These are phyloP conservation scores for Peromyscus eremicus DNA, from an alignment of 2,797 vertebrate species.

Conservation along the genomic window DNA sequence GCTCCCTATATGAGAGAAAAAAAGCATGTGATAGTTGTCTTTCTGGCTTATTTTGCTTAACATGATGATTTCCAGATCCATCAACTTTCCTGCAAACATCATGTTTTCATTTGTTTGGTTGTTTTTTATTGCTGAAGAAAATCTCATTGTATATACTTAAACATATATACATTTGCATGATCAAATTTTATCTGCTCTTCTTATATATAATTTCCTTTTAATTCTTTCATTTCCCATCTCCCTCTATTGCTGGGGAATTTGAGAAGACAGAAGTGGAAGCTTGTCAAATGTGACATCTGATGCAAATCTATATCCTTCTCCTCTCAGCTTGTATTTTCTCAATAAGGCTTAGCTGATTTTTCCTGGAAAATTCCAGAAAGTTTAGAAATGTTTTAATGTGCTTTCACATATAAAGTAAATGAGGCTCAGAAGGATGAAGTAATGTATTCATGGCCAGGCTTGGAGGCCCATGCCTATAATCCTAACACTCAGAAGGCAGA, in stretches of 20 bases:
- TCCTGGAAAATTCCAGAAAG: not conserved
- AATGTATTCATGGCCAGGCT: not conserved
- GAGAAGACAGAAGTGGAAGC: not conserved
- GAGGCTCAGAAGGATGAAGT: conserved; percentile 17
- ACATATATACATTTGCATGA: not conserved
- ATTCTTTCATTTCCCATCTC: not conserved
- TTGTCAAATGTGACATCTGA: not conserved
- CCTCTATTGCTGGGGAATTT: not conserved
- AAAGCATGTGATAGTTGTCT: not conserved
- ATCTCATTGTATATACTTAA: not conserved
- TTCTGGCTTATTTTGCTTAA: not conserved
- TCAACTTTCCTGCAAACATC: not conserved
- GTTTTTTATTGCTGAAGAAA: not conserved
- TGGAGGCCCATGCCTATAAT: not conserved
- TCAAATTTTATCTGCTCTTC: not conserved
- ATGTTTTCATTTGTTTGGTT: not conserved
- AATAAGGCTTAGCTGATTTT: not conserved
- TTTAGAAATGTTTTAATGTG: conserved; percentile 18
- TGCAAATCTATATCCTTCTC: not conserved
- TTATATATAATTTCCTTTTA: not conserved
- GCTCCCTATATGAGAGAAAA: not conserved
- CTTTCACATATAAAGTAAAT: conserved; percentile 1
- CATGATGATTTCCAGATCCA: not conserved
- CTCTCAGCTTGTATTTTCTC: not conserved
- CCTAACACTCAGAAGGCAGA: not conserved